Conservation (phyloP, 2,888 invertebrate species). For the Xylota sylvarum region DNA sequence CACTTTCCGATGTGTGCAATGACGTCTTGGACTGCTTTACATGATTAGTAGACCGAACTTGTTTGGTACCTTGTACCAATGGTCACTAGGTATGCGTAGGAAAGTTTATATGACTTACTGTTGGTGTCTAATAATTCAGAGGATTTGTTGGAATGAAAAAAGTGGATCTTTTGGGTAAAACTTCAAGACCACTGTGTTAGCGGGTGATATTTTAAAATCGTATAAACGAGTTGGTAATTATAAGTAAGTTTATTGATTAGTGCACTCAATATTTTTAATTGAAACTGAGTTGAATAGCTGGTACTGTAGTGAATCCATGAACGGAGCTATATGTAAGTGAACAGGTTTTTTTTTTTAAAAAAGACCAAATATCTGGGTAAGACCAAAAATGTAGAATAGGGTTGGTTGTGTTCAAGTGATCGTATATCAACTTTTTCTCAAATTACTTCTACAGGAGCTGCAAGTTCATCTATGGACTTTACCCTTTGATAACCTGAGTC, state of each 20-base stretch:
- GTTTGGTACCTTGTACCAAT: constrained; percentile 52
- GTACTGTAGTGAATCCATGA: no score
- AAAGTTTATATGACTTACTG: constrained; percentile 23
- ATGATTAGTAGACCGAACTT: constrained; percentile 51
- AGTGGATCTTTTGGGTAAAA: constrained; percentile 19
- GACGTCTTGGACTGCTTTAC: constrained; percentile 55
- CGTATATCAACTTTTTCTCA: no score
- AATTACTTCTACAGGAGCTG: no score
- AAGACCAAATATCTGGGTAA: no score
- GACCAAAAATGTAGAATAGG: no score
- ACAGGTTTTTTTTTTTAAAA: no score
- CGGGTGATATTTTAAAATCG: constrained; percentile 5
- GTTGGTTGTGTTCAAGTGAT: no score
- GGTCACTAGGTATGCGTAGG: constrained; percentile 23
- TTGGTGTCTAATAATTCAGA: constrained; percentile 20
- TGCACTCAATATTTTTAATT: no score
- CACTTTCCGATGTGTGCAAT: constrained; percentile 25
- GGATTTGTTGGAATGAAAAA: constrained; percentile 16
- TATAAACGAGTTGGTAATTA: neutral
- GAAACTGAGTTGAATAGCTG: no score
- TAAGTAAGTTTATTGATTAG: neutral
- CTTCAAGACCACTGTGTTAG: constrained; percentile 14
- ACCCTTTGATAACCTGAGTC: no score
- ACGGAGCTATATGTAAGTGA: no score
- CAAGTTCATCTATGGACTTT: no score